Conservation (phyloP, 2,113 vertebrate genomes). For the Phoxinus phoxinus region DNA sequence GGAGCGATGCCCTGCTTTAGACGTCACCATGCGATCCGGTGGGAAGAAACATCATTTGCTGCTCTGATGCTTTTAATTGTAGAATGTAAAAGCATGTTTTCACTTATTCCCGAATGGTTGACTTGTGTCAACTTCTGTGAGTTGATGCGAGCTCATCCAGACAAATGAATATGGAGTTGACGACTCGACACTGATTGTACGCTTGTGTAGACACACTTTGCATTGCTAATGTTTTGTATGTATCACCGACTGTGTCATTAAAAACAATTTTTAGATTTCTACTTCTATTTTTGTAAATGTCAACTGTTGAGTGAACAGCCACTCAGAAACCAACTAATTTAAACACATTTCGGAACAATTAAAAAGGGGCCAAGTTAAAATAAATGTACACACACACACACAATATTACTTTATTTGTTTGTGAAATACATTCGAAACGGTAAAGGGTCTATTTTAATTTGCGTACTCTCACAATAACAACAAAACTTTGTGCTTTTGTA, state of each 20-base stretch:
- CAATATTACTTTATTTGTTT: too few species aligned
- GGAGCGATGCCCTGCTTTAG: not conserved
- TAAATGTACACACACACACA: too few species aligned
- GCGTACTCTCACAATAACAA: too few species aligned
- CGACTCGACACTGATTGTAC: constrained; percentile 34
- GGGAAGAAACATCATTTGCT: constrained; percentile 39
- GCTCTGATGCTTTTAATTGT: constrained; percentile 42
- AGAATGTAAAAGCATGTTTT: constrained; percentile 41
- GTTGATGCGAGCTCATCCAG: not conserved
- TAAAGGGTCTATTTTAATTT: too few species aligned
- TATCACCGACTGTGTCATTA: constrained; percentile 37
- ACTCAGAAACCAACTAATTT: too few species aligned
- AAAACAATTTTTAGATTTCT: constrained; percentile 39
- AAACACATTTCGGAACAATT: too few species aligned
- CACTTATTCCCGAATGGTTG: constrained; percentile 6
- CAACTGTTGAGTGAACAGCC: not conserved
- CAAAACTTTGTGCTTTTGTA: too few species aligned
- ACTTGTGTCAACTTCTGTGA: constrained; percentile 25
- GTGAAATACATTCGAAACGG: too few species aligned
- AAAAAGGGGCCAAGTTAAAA: too few species aligned
- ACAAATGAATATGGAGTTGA: constrained; percentile 39
- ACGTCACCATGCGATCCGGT: constrained; percentile 17
- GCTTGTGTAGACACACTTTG: constrained; percentile 42
- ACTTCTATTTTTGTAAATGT: not conserved
- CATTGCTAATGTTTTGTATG: constrained; percentile 28